phyloP scores from a whole-genome alignment of 2,797 vertebrate species.

The Manis crassicaudata region DNA sequence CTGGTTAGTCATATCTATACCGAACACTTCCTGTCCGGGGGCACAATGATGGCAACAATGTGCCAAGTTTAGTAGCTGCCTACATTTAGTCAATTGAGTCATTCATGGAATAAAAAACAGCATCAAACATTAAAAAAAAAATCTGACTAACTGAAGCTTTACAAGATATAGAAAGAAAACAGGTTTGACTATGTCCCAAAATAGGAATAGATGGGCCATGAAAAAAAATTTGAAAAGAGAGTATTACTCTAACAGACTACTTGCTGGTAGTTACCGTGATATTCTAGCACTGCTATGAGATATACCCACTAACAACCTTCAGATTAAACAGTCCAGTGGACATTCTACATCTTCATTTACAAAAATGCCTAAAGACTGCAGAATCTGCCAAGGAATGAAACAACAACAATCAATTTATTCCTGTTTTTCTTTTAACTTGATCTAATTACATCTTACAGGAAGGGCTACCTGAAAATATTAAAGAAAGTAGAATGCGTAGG shows the following conservation, averaged over 20 bases:
- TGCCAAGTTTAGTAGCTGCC: slow-evolving; percentile 33
- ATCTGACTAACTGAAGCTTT: slow-evolving; percentile 46
- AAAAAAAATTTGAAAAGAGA: not conserved
- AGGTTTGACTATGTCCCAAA: slow-evolving; percentile 22
- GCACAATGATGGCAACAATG: slow-evolving; percentile 46
- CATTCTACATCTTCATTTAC: not conserved
- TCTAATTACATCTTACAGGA: not conserved
- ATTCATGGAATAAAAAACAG: slow-evolving; percentile 62
- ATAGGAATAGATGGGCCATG: not conserved
- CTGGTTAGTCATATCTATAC: slow-evolving; percentile 71
- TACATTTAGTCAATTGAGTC: slow-evolving; percentile 65
- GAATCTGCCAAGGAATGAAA: not conserved
- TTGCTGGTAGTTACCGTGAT: not conserved
- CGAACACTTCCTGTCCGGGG: slow-evolving; percentile 68
- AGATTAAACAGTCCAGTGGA: not conserved
- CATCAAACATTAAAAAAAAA: slow-evolving; percentile 25
- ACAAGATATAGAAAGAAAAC: slow-evolving; percentile 44
- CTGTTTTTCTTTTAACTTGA: not conserved
- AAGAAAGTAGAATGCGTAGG: not conserved
- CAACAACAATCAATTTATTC: not conserved
- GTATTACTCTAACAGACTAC: not conserved
- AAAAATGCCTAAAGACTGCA: not conserved
- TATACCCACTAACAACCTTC: not conserved
- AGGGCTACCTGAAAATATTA: not conserved
- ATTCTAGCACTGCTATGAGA: not conserved